phyloP scores from a whole-genome alignment of 35 echinoderm and acorn worm species.

The Stichopus chloronotus region DNA sequence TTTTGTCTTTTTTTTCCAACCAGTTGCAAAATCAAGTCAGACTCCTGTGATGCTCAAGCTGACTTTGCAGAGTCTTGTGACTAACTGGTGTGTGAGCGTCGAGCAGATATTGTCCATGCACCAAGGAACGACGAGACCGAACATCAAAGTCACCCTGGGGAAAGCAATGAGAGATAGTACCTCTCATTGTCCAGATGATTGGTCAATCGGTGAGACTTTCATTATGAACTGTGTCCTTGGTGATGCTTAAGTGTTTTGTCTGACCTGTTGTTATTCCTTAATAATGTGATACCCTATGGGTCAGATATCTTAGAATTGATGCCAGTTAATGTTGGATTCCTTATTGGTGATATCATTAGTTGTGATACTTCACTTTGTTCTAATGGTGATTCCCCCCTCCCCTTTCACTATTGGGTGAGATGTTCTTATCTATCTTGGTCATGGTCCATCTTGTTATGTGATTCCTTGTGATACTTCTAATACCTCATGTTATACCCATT shows the following conservation, averaged over 20 bases:
- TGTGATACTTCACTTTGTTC: background rate
- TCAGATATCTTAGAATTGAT: background rate
- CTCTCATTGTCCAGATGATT: background rate
- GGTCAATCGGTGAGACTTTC: background rate
- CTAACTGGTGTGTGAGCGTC: conserved; percentile 78
- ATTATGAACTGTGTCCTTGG: background rate
- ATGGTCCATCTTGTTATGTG: too few relatives aligned
- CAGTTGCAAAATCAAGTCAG: conserved; percentile 90
- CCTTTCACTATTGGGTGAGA: too few relatives aligned
- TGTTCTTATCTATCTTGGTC: too few relatives aligned
- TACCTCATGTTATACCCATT: too few relatives aligned
- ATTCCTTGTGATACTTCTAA: too few relatives aligned
- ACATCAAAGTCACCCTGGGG: conserved; percentile 13
- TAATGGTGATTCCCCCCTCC: background rate
- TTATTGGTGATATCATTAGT: too few relatives aligned
- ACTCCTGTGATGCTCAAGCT: conserved; percentile 88
- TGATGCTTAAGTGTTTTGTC: background rate
- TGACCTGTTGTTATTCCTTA: too few relatives aligned
- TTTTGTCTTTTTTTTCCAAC: background rate
- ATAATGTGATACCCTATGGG: background rate
- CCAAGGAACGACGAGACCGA: background rate
- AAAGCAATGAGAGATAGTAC: conserved; percentile 14
- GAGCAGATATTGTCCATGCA: conserved; percentile 61
- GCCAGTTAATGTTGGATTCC: background rate
- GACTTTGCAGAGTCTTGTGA: conserved; percentile 82